Evolutionary conservation across 2,888 invertebrate genomes (phyloP).

Genomic region (Sisyra terminalis): DNA sequence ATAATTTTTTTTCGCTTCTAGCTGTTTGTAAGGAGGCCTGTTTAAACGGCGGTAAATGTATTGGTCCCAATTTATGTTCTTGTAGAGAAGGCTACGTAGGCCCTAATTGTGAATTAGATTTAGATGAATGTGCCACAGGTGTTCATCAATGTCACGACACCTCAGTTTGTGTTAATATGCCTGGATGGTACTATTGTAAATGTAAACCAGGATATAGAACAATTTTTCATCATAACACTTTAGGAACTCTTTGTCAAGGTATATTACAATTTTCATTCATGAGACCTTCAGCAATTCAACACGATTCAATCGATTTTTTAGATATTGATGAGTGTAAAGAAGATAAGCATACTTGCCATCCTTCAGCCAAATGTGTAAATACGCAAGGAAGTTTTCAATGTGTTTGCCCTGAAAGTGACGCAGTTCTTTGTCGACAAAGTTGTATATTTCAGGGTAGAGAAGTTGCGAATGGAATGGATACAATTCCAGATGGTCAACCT

Average conservation of each 20-base stretch:
- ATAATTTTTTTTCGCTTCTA: constrained; percentile 24
- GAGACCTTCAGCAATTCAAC: neutral
- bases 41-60: constrained; percentile 69
- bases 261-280: constrained; percentile 18
- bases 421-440: constrained; percentile 45
- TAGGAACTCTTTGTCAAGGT: constrained; percentile 48
- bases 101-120: constrained; percentile 66
- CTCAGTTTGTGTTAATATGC: constrained; percentile 72
- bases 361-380: constrained; percentile 61
- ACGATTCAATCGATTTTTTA: constrained; percentile 25
- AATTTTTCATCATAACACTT: constrained; percentile 34
- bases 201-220: constrained; percentile 64
- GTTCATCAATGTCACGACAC: constrained; percentile 56
- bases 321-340: constrained; percentile 74
- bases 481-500: constrained; percentile 28
- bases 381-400: constrained; percentile 66
- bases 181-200: constrained; percentile 80
- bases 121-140: constrained; percentile 65
- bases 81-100: constrained; percentile 74
- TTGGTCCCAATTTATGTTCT: constrained; percentile 56
- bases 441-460: constrained; percentile 56
- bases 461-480: constrained; percentile 38
- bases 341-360: constrained; percentile 63
- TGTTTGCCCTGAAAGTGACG: constrained; percentile 35
- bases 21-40: constrained; percentile 68